Percentiles rank a stretch among this genome's conserved stretches.
These are phyloP conservation scores for Sphaerophoria rueppellii DNA, from an alignment of 2,888 invertebrate species.

Conservation along the genomic window DNA sequence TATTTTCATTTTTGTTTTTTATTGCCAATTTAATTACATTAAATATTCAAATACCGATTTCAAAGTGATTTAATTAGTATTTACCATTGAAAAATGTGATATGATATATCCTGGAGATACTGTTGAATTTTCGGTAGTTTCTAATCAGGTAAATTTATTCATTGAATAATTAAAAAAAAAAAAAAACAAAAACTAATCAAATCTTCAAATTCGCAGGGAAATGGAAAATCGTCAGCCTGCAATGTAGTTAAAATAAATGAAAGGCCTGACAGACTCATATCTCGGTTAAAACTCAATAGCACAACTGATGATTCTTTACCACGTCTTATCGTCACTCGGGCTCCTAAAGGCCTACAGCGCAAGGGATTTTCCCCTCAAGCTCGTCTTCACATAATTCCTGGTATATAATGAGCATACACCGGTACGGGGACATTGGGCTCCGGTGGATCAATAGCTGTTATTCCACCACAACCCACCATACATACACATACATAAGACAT, in stretches of 20 bases:
- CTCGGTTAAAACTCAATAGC: slow-evolving; percentile 92
- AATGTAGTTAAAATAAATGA: slow-evolving; percentile 92
- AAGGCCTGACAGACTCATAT: slow-evolving; percentile 94
- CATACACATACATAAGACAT: too few relatives aligned
- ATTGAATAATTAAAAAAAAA: neutral
- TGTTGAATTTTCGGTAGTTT: slow-evolving; percentile 97
- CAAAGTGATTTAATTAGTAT: too few relatives aligned
- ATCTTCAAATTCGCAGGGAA: slow-evolving; percentile 83
- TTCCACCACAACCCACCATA: too few relatives aligned
- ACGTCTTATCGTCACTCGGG: slow-evolving; percentile 90
- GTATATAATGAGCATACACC: slow-evolving; percentile 76
- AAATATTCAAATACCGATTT: too few relatives aligned
- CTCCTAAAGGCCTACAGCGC: slow-evolving; percentile 96
- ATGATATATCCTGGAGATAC: slow-evolving; percentile 96
- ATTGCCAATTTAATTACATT: too few relatives aligned
- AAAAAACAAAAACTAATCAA: neutral
- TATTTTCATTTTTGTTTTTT: too few relatives aligned
- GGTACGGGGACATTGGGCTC: too few relatives aligned
- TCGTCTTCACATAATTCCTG: slow-evolving; percentile 81
- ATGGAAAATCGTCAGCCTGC: slow-evolving; percentile 97
- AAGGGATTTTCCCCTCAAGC: slow-evolving; percentile 87
- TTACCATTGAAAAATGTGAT: too few relatives aligned
- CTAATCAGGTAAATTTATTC: slow-evolving; percentile 87
- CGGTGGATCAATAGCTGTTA: too few relatives aligned
- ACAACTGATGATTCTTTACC: slow-evolving; percentile 91